These are phyloP conservation scores for Cyphomyrus plagiostoma DNA, from an alignment of 2,113 vertebrate genomes.

Conservation along the genomic window DNA sequence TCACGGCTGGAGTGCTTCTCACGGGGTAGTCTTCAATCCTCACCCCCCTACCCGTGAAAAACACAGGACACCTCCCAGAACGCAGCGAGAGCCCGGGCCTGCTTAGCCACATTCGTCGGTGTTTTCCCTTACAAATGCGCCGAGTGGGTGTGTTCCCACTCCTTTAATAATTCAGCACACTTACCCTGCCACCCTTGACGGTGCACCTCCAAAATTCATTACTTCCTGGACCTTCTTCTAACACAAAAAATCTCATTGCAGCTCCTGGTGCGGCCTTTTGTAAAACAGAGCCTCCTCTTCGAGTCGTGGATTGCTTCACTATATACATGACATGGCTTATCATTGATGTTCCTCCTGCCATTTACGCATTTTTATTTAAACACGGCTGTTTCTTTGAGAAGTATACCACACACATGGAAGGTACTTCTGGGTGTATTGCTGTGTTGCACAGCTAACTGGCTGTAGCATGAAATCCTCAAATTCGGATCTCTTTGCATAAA, in stretches of 20 bases:
- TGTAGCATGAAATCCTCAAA: background rate
- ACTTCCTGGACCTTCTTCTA: background rate
- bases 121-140: background rate
- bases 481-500: background rate
- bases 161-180: background rate
- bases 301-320: background rate
- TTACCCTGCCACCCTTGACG: background rate
- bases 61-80: background rate
- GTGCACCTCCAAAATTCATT: background rate
- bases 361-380: background rate
- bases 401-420: background rate
- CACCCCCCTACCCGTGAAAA: background rate
- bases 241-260: background rate
- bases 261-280: background rate
- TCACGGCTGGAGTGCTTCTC: background rate
- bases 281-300: background rate
- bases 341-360: background rate
- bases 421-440: background rate
- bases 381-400: background rate
- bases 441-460: background rate
- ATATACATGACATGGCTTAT: background rate
- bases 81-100: background rate
- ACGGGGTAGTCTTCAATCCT: background rate
- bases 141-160: background rate
- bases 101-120: background rate